Percentiles rank a stretch among this genome's conserved stretches.
Conservation (phyloP, 2,888 invertebrate genomes). For the Teleiodes luculella region DNA sequence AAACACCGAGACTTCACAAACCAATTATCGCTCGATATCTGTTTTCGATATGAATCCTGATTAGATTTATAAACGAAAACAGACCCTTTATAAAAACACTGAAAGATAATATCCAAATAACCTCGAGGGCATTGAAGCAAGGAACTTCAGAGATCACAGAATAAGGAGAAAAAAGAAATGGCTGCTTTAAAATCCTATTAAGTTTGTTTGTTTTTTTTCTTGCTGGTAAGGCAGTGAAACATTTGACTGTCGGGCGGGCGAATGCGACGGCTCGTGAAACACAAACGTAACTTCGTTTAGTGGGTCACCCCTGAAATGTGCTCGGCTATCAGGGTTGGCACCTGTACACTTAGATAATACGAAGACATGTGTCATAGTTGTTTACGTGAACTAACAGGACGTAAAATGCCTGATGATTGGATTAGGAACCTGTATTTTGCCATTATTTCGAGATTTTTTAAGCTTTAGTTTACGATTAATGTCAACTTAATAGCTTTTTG, state of each 20-base stretch:
- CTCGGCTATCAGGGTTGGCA: constrained; percentile 1
- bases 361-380: background rate
- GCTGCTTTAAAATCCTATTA: constrained; percentile 16
- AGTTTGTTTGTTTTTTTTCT: background rate
- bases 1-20: background rate
- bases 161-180: constrained; percentile 6
- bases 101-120: constrained; percentile 9
- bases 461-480: too few relatives aligned
- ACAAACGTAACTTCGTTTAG: constrained; percentile 13
- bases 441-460: too few relatives aligned
- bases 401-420: background rate
- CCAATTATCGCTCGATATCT: background rate
- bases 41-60: background rate
- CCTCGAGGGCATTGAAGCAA: background rate
- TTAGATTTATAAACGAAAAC: background rate
- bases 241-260: too few relatives aligned
- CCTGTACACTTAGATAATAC: background rate
- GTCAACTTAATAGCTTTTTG: too few relatives aligned
- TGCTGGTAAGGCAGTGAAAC: background rate
- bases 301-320: constrained; percentile 10
- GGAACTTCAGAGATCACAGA: background rate
- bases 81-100: background rate
- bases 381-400: background rate
- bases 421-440: too few relatives aligned
- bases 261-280: background rate